Base-by-base conservation (phyloP, 1,140 invertebrate genomes). In the Megalopta genalis region DNA sequence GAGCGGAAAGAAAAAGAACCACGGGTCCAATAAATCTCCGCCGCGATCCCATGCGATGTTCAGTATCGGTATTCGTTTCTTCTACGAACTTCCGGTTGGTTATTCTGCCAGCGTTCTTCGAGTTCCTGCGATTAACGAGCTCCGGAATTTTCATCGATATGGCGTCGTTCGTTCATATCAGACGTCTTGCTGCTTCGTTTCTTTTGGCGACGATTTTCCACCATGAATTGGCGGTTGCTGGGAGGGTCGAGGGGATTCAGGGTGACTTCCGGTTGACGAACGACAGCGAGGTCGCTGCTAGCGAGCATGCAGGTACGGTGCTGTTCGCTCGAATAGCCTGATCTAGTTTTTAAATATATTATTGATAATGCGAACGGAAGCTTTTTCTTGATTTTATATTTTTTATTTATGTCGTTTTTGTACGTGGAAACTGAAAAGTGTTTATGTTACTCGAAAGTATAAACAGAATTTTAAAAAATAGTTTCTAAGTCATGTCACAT, bases 261-360 rank as follows among this genome's bases (percentile, higher is more conserved):
- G 66, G 69, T 18, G 83, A 75, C 21, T 86, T 91, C n/a, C 81
- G 84, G 18, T 89, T 82, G 18, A 10, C 23, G 0, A 14, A 62
- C 16, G 88, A 88, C 77, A 72, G 84, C 14, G 77, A 87, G 12
- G 73, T 85, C 9, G 86, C 88, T 46, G 89, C 86, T 0, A 89
- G 83, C 10, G 64, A 85, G 23, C 86, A 90, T 32, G 79, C 82
- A 85, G 77, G 86, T 83, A 64, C 49, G n/a, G n/a, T n/a, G n/a
- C n/a, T n/a, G n/a, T n/a, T 39, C 63, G 2, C 10, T 46, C 63
- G n/a, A 14, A 23, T 68, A 32, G 18, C 4, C 18, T 54, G 0
- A 6, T n/a, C 18, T 21, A 0, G 21, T 54, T n/a, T 52, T 3
- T 42, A 10, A 10, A 42, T 9, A 9, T 42, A 9, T 42, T 42